Base-by-base conservation (phyloP, 1,140 invertebrate genomes). In the Nasonia longicornis region DNA sequence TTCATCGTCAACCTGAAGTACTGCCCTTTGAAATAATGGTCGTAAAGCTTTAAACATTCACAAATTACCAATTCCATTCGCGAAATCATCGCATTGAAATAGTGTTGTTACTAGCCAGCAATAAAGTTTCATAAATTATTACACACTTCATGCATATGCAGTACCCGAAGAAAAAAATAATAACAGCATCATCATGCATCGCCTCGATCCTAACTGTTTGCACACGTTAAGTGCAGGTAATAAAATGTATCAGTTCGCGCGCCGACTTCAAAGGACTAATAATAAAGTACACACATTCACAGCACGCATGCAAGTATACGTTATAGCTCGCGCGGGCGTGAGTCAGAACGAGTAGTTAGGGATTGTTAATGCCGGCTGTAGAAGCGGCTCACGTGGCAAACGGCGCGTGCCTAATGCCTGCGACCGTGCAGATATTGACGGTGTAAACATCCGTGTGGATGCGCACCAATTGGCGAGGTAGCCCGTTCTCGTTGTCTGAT, bases 381-480 rank as follows among this genome's bases (percentile, higher is more conserved):
- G 7, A 16, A n/a, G 16, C 35, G 45, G 80, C 58, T 77, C 73
- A 52, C 81, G 82, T 35, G 82, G 72, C 64, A 85, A 84, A 84
- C 83, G 85, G 84, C 70, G 79, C 77, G 79, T 83, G 79, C 52
- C 84, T 85, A 85, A 85, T 84, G 76, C 83, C 72, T 80, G 69
- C 82, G 81, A 84, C 52, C 79, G 69, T 80, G 79, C 52, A 84
- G 83, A 80, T 83, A 82, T 84, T 82, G 72, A 78, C 79, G 79
- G 77, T 63, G 75, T 74, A 81, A 81, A 81, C 80, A 77, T 77
- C 12, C 80, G 63, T 73, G 75, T 20, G 52, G 66, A 76, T 76
- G 73, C 66, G 80, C 66, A 69, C 72, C 79, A 75, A 80, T 80
- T 75, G 79, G 64, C 35, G 63, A 58, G 76, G 45, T 31, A 66